phyloP scores from a whole-genome alignment of 2,797 vertebrate species.

The Vultur gryphus region DNA sequence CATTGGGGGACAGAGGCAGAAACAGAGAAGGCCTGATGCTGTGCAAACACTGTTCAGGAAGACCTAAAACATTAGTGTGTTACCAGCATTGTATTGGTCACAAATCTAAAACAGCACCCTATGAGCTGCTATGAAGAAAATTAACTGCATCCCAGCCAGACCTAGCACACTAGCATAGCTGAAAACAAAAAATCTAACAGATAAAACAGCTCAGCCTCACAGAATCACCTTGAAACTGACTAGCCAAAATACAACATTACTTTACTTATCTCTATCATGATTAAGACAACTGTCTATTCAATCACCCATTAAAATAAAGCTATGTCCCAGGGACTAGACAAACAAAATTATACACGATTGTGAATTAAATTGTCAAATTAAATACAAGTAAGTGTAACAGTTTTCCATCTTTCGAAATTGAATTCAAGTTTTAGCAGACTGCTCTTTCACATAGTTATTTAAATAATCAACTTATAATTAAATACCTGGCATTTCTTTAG shows the following conservation, averaged over 20 bases:
- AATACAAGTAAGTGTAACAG: not conserved
- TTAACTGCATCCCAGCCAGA: not conserved
- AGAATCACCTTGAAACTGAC: not conserved
- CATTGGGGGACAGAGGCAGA: not conserved
- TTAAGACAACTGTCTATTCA: not conserved
- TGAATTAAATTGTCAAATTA: not conserved
- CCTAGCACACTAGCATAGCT: not conserved
- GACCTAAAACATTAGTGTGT: not conserved
- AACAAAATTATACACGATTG: not conserved
- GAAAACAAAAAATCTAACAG: not conserved
- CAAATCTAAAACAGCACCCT: not conserved
- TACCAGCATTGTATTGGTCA: not conserved
- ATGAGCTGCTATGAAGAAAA: not conserved
- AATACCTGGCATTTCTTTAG: slow-evolving; percentile 85
- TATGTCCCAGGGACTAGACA: not conserved
- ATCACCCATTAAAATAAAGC: not conserved
- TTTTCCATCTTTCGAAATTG: not conserved
- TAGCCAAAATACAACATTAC: not conserved
- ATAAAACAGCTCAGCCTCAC: not conserved
- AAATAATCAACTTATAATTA: not conserved
- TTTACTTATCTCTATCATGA: not conserved
- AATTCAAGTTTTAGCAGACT: not conserved
- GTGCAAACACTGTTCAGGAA: not conserved
- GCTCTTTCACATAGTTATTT: not conserved
- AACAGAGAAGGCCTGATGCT: not conserved